These are phyloP conservation scores for Dendropsophus ebraccatus DNA, from an alignment of 2,113 vertebrate genomes.

Conservation along the genomic window DNA sequence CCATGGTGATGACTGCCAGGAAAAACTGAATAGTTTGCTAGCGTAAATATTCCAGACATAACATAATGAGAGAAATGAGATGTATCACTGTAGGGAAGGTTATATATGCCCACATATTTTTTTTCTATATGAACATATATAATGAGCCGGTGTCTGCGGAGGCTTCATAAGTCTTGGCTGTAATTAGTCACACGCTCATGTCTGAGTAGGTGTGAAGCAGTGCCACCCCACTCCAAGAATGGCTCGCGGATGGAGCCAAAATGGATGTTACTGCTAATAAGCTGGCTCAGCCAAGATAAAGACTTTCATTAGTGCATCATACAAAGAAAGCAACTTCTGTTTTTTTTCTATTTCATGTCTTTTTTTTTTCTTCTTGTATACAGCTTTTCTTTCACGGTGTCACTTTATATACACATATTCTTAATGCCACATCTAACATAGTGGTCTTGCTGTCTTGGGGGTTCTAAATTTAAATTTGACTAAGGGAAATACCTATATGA, in stretches of 20 bases:
- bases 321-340: not conserved
- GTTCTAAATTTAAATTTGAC: no score
- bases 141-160: conserved; percentile 29
- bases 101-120: conserved; percentile 37
- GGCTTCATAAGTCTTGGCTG: conserved; percentile 24
- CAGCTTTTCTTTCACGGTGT: not conserved
- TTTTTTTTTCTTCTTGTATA: not conserved
- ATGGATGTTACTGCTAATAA: conserved; percentile 14
- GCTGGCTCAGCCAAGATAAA: conserved; percentile 6
- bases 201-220: conserved; percentile 45
- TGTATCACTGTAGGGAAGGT: conserved; percentile 22
- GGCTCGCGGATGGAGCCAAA: conserved; percentile 4
- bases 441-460: no score
- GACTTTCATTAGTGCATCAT: conserved; percentile 16
- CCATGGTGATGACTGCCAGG: conserved; percentile 60
- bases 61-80: conserved; percentile 55
- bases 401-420: not conserved
- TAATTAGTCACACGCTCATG: conserved; percentile 35
- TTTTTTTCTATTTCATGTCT: not conserved
- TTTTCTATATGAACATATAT: conserved; percentile 45
- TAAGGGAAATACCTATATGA: no score
- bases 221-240: conserved; percentile 27
- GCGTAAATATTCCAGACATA: conserved; percentile 61
- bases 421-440: no score
- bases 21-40: conserved; percentile 64